Base-by-base conservation (phyloP, 2,797 vertebrate genomes). In the Acanthis flammea region DNA sequence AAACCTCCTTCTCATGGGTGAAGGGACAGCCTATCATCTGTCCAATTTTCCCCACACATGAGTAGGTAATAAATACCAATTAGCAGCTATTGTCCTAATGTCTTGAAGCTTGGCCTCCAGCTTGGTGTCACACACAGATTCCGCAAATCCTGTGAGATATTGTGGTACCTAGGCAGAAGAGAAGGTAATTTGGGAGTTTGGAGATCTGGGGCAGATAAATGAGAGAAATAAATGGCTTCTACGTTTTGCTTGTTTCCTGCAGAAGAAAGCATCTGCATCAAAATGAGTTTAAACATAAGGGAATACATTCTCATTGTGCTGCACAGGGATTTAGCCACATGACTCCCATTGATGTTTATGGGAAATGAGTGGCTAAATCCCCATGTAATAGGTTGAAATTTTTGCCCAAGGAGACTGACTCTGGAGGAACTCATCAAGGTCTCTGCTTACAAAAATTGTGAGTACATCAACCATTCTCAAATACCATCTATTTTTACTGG, bases 311-410 rank as follows among this genome's bases (percentile, higher is more conserved):
- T 90, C 89, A 90, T 93, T 96, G 93, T 84, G 95, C n/a, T 92
- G 92, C 88, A 95, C 76, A 86, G 94, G 92, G 95, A 97, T 95
- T 96, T 95, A 96, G 86, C 94, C 93, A 96, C 94, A 96, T 88
- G 92, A 92, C 83, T 96, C 91, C 91, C 94, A 95, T 86, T 96
- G 96, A 95, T 91, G 93, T 94, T 94, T 90, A 94, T 91, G 90
- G 94, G 91, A 97, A 96, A 96, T 77, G 93, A 96, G 92, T 95
- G 93, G 79, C 82, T 94, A 96, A 96, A 95, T 97, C 95, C 92
- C 94, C 82, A 91, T 95, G 87, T 95, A 96, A 96, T 92, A 96
- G 76, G 94, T 96, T 95, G 94, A 96, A 95, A 96, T 94, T 95
- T 96, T 92, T 96, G 92, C 94, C 94, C 92, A 96, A 92, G 94